Percentiles rank a stretch among this genome's conserved stretches.
Evolutionary conservation across 2,113 vertebrate genomes (phyloP).

Genomic region (Muntiacus reevesi): DNA sequence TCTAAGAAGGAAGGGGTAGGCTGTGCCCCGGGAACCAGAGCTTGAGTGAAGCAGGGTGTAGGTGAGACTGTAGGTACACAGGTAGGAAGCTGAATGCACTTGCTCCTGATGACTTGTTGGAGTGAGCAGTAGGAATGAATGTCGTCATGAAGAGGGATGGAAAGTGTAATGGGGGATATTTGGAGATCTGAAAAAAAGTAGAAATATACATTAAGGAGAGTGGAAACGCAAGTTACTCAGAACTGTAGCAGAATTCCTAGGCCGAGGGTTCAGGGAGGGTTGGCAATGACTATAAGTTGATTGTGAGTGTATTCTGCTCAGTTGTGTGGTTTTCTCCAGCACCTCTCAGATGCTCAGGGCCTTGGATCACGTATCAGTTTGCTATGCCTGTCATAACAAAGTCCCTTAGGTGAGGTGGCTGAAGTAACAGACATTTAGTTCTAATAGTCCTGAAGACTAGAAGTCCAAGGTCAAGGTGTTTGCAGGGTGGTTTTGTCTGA

Average conservation of each 20-base stretch:
- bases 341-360: no score
- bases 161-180: background rate
- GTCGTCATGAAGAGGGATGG: no score
- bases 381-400: background rate
- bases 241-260: background rate
- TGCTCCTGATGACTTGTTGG: accelerated
- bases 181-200: background rate
- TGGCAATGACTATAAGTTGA: background rate
- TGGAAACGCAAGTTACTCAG: background rate
- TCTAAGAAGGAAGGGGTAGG: background rate
- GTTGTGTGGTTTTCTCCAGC: background rate
- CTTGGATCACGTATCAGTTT: accelerated
- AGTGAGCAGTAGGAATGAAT: background rate
- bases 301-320: background rate
- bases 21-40: no score
- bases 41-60: background rate
- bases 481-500: background rate
- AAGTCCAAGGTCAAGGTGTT: background rate
- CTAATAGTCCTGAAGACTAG: background rate
- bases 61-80: background rate
- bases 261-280: background rate
- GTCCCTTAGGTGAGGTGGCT: background rate
- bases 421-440: background rate
- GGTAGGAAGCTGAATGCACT: background rate
- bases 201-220: background rate